Percentiles rank a stretch among this genome's conserved stretches.
phyloP scores from a whole-genome alignment of 2,797 vertebrate genomes.

The Malacoctenus gilli region DNA sequence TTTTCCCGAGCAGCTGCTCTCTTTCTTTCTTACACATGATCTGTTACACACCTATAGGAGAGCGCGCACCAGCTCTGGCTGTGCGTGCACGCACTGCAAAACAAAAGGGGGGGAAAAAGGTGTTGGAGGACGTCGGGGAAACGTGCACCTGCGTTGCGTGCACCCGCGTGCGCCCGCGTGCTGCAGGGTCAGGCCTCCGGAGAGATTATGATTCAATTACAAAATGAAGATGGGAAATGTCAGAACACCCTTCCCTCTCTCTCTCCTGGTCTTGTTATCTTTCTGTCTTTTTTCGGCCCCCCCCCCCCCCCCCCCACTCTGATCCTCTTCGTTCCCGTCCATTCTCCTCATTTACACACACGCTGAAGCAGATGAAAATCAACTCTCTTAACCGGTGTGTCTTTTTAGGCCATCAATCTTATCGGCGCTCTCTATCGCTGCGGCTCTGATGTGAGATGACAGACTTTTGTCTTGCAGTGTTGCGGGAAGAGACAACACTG shows the following conservation, averaged over 20 bases:
- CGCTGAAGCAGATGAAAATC: constrained; percentile 63
- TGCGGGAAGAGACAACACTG: constrained; percentile 72
- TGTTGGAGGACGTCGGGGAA: too few species aligned
- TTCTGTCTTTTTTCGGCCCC: constrained; percentile 26
- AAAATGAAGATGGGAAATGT: constrained; percentile 78
- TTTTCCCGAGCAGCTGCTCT: not conserved
- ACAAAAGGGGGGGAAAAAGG: too few species aligned
- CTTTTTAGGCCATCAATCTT: constrained; percentile 69
- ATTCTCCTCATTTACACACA: constrained; percentile 50
- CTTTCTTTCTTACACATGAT: constrained; percentile 42
- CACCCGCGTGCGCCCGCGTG: too few species aligned
- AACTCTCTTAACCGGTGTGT: constrained; percentile 61
- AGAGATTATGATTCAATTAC: constrained; percentile 78
- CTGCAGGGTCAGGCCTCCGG: constrained; percentile 71
- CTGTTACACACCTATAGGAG: constrained; percentile 28
- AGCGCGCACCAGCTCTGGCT: too few species aligned
- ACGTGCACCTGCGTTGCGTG: too few species aligned
- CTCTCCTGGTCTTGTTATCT: constrained; percentile 20
- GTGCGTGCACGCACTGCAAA: constrained; percentile 12
- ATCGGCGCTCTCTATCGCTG: constrained; percentile 55
- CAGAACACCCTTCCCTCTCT: constrained; percentile 47
- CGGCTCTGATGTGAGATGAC: constrained; percentile 72
- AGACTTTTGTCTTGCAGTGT: constrained; percentile 78
- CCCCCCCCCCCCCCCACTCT: constrained; percentile 25
- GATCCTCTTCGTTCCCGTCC: constrained; percentile 15